A percentile compares a stretch with the other conserved stretches of the same genome.
Conservation (phyloP, 2,797 vertebrate species). For the Macroramphosus scolopax region DNA sequence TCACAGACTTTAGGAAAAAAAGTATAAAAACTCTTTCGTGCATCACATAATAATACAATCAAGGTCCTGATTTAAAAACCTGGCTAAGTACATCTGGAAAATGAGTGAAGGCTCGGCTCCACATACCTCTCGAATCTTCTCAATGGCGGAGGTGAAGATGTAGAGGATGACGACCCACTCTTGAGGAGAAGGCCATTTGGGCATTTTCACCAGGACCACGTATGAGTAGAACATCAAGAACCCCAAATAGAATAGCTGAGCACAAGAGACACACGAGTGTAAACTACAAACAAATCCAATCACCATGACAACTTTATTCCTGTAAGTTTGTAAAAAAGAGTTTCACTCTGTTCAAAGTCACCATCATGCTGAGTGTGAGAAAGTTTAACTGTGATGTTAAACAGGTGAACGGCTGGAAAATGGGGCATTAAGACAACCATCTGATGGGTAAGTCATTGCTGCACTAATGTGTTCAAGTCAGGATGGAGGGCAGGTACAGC, state of each 20-base stretch:
- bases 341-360: too few species aligned
- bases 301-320: neutral
- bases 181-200: constrained; percentile 83
- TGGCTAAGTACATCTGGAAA: neutral
- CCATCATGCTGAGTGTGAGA: constrained; percentile 3
- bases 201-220: constrained; percentile 95
- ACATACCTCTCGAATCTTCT: constrained; percentile 94
- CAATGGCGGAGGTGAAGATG: constrained; percentile 95
- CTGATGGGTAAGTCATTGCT: constrained; percentile 27
- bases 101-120: neutral
- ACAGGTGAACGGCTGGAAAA: constrained; percentile 46
- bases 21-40: too few species aligned
- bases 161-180: constrained; percentile 98
- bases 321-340: too few species aligned
- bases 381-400: constrained; percentile 38
- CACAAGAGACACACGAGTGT: constrained; percentile 26
- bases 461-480: constrained; percentile 19
- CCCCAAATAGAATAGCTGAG: constrained; percentile 91
- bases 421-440: constrained; percentile 30
- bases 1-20: neutral
- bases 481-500: constrained; percentile 38
- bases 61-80: neutral
- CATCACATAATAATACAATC: neutral
- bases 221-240: constrained; percentile 98
- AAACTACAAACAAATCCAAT: neutral